Percentiles rank a stretch among this genome's conserved stretches.
These are phyloP conservation scores for Asbolus verrucosus DNA, from an alignment of 1,140 invertebrate genomes.

Conservation along the genomic window DNA sequence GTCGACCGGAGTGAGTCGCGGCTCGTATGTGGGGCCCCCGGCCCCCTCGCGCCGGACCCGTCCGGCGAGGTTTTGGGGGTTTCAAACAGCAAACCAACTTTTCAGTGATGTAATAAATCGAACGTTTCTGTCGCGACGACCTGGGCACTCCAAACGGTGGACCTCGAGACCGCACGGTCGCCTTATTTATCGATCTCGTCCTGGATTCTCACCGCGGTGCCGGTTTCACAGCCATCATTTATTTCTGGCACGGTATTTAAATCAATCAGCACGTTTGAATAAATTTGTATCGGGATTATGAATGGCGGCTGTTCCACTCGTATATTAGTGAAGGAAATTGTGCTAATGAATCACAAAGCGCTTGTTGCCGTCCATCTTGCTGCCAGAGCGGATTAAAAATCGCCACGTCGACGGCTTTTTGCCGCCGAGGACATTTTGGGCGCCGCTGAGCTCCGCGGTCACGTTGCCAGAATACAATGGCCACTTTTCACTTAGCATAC, in stretches of 20 bases:
- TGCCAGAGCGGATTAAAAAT: no score
- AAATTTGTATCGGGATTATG: conserved; percentile 28
- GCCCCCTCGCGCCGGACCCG: conserved; percentile 43
- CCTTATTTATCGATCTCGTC: conserved; percentile 32
- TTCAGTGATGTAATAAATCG: conserved; percentile 63
- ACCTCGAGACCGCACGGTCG: not conserved
- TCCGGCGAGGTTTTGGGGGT: conserved; percentile 59
- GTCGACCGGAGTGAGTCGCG: conserved; percentile 50
- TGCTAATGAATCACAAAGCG: no score
- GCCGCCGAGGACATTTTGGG: conserved; percentile 47
- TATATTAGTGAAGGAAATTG: no score
- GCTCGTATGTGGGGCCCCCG: conserved; percentile 43
- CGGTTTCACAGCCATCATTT: conserved; percentile 35
- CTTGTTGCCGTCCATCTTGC: no score
- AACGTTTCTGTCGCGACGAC: conserved; percentile 30
- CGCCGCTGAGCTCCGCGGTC: conserved; percentile 50
- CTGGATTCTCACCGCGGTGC: conserved; percentile 8
- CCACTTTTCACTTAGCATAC: conserved; percentile 62
- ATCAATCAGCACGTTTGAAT: conserved; percentile 35
- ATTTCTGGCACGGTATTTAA: conserved; percentile 37
- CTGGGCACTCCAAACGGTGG: conserved; percentile 49
- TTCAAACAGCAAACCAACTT: conserved; percentile 59
- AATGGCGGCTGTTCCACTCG: conserved; percentile 20
- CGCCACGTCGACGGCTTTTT: no score
- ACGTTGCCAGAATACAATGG: conserved; percentile 62